Evolutionary conservation across 2,797 vertebrate genomes (phyloP).

Genomic region (Enteromius trimaculatus): DNA sequence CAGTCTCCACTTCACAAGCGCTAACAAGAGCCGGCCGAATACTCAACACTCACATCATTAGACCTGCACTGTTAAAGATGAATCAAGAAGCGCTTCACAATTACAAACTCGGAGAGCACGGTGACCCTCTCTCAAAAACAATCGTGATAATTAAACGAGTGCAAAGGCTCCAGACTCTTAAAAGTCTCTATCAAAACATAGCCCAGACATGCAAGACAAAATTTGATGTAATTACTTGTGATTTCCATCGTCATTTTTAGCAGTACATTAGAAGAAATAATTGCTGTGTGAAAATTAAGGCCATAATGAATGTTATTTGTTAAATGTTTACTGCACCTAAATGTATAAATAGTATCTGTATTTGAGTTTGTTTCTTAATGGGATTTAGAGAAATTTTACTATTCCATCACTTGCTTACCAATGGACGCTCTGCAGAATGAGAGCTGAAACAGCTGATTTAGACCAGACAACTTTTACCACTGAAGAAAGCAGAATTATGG

Average conservation of each 20-base stretch:
- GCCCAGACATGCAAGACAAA: not conserved
- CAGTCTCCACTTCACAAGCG: not conserved
- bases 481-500: not conserved
- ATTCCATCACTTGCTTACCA: not conserved
- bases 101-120: constrained; percentile 26
- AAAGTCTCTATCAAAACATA: not conserved
- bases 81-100: constrained; percentile 21
- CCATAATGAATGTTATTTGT: not conserved
- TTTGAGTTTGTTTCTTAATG: not conserved
- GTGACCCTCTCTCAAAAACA: constrained; percentile 26
- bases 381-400: not conserved
- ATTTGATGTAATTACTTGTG: constrained; percentile 22
- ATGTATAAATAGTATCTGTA: not conserved
- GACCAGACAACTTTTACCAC: not conserved
- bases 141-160: not conserved
- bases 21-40: not conserved
- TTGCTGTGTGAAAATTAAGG: not conserved
- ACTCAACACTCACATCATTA: not conserved
- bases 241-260: not conserved
- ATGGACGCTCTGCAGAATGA: not conserved
- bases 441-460: not conserved
- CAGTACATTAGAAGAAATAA: not conserved
- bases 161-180: not conserved
- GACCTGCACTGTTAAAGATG: not conserved
- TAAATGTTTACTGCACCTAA: not conserved